Evolutionary conservation across 2,113 vertebrate genomes (phyloP).

Genomic region (Penelope pileata): DNA sequence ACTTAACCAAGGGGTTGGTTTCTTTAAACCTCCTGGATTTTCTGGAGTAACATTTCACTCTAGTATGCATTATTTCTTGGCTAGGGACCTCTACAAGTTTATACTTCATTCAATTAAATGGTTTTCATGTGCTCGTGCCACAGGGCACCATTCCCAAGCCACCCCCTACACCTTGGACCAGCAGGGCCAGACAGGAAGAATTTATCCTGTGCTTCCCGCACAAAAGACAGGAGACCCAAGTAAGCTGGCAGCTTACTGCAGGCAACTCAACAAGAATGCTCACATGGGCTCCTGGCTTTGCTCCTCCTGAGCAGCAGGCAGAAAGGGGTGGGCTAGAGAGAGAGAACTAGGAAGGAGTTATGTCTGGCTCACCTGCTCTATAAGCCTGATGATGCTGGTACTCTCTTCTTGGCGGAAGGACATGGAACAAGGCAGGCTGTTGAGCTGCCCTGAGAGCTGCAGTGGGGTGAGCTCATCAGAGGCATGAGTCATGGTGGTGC

Average conservation of each 20-base stretch:
- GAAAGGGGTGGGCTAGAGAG: neutral
- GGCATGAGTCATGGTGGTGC: constrained; percentile 80
- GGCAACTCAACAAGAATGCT: neutral
- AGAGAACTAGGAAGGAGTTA: neutral
- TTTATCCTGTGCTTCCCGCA: neutral
- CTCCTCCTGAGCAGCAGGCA: neutral
- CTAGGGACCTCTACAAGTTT: neutral
- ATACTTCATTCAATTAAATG: neutral
- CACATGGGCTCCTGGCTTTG: neutral
- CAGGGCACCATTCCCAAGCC: neutral
- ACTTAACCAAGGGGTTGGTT: neutral
- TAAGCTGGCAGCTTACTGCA: neutral
- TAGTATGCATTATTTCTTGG: neutral
- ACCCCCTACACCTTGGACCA: neutral
- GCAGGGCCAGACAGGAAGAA: neutral
- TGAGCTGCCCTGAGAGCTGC: constrained; percentile 90
- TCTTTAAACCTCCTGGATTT: neutral
- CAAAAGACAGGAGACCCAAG: neutral
- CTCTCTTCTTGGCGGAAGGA: constrained; percentile 95
- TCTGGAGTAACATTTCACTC: neutral
- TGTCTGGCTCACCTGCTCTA: constrained; percentile 87
- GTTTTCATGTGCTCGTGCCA: neutral
- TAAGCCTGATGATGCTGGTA: constrained; percentile 95
- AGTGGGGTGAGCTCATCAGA: constrained; percentile 87
- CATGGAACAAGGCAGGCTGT: constrained; percentile 92